Conservation (phyloP, 2,888 invertebrate species). For the Sphaerophoria taeniata region DNA sequence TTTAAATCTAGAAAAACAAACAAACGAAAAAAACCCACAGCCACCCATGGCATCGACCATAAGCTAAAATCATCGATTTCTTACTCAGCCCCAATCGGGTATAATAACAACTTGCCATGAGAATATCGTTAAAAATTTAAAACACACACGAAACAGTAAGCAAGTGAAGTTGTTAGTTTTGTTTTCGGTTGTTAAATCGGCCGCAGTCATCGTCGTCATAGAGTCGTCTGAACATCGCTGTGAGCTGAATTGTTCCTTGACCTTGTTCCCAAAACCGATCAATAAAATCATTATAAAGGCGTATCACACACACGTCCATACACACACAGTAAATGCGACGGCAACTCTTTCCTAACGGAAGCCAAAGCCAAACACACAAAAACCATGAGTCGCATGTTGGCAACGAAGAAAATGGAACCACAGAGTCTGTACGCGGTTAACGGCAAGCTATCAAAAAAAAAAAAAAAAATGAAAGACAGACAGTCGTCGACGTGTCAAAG, state of each 20-base stretch:
- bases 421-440: constrained; percentile 13
- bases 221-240: constrained; percentile 1
- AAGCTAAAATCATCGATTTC: constrained; percentile 9
- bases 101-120: not conserved
- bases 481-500: constrained; percentile 34
- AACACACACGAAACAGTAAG: constrained; percentile 45
- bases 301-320: constrained; percentile 36
- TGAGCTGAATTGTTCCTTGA: constrained; percentile 67
- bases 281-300: constrained; percentile 68
- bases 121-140: constrained; percentile 22
- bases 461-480: constrained; percentile 33
- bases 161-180: constrained; percentile 56
- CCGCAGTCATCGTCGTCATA: not conserved
- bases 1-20: constrained; percentile 39
- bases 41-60: not conserved
- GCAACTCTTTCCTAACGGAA: constrained; percentile 54
- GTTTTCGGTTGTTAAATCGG: constrained; percentile 12
- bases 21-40: constrained; percentile 18
- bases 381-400: not conserved
- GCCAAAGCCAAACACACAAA: not conserved
- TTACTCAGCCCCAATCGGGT: not conserved
- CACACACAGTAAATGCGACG: not conserved
- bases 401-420: constrained; percentile 55
- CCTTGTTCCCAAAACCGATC: constrained; percentile 73
- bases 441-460: constrained; percentile 47